These are phyloP conservation scores for Microtus pennsylvanicus DNA, from an alignment of 2,113 vertebrate species.

Conservation along the genomic window DNA sequence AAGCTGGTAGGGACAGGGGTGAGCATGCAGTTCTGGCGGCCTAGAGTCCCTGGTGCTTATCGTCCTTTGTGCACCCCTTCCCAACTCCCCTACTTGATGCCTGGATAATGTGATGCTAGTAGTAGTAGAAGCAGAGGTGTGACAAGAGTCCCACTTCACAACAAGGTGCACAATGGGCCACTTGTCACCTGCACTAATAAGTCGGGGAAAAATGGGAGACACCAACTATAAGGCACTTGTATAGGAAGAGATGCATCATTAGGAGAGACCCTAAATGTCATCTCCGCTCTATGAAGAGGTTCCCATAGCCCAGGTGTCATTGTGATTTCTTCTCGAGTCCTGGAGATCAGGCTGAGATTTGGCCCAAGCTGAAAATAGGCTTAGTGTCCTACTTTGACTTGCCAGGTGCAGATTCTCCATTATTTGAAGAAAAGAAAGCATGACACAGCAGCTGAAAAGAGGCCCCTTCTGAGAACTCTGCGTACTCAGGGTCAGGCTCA, in stretches of 20 bases:
- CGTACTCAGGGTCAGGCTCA: background rate
- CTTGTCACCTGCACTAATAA: conserved; percentile 12
- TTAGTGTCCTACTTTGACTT: background rate
- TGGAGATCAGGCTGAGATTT: background rate
- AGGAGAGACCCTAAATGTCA: conserved; percentile 76
- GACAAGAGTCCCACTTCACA: conserved; percentile 11
- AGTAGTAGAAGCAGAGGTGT: background rate
- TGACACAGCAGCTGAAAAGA: background rate
- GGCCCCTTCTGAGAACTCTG: background rate
- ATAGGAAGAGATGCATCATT: conserved; percentile 77
- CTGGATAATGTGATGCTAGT: background rate
- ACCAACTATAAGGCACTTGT: conserved; percentile 68
- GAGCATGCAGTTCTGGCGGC: background rate
- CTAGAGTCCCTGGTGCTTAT: background rate
- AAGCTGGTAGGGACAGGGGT: background rate
- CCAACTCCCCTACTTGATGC: background rate
- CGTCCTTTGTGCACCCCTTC: no score
- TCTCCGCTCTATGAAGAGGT: conserved; percentile 74
- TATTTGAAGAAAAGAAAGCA: conserved; percentile 20
- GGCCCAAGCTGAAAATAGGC: background rate
- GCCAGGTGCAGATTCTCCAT: background rate
- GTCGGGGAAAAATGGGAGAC: background rate
- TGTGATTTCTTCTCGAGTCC: background rate
- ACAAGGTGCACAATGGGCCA: background rate
- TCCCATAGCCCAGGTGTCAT: conserved; percentile 67